Conservation (phyloP, 2,113 vertebrate genomes). For the Nicator chloris region DNA sequence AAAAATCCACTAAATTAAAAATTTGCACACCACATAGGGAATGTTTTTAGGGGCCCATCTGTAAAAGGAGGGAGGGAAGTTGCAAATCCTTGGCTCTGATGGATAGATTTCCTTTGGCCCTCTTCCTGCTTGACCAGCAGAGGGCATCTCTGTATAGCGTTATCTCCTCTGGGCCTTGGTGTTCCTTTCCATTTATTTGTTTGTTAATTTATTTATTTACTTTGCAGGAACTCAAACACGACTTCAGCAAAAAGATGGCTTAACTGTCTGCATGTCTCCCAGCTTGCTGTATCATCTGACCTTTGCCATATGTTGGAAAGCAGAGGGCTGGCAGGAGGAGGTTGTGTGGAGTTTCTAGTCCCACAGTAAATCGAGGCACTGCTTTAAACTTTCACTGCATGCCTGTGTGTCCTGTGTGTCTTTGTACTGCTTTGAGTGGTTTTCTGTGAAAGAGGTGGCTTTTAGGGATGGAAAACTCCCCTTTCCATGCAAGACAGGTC, state of each 20-base stretch:
- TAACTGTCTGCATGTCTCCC: neutral
- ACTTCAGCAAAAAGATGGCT: slow-evolving; percentile 29
- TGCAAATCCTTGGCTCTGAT: neutral
- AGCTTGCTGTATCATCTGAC: neutral
- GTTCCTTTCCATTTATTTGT: neutral
- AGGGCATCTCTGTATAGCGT: slow-evolving; percentile 24
- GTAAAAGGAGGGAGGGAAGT: neutral
- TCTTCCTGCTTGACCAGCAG: slow-evolving; percentile 19
- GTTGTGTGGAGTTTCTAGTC: neutral
- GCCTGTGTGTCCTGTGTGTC: slow-evolving; percentile 23
- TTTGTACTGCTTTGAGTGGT: slow-evolving; percentile 13
- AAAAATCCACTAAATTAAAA: neutral
- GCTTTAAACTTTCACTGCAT: slow-evolving; percentile 17
- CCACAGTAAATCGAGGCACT: slow-evolving; percentile 37
- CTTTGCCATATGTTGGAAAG: neutral
- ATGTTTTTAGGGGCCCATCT: neutral
- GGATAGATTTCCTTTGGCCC: neutral
- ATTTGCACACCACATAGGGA: neutral
- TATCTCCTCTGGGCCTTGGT: neutral
- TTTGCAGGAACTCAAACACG: slow-evolving; percentile 42
- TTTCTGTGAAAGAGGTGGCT: neutral
- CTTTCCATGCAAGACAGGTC: neutral
- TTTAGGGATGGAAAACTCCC: neutral
- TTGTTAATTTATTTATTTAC: neutral
- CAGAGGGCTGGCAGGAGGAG: neutral